Conservation (phyloP, 2,113 vertebrate species). For the Microcebus lehilahytsara region DNA sequence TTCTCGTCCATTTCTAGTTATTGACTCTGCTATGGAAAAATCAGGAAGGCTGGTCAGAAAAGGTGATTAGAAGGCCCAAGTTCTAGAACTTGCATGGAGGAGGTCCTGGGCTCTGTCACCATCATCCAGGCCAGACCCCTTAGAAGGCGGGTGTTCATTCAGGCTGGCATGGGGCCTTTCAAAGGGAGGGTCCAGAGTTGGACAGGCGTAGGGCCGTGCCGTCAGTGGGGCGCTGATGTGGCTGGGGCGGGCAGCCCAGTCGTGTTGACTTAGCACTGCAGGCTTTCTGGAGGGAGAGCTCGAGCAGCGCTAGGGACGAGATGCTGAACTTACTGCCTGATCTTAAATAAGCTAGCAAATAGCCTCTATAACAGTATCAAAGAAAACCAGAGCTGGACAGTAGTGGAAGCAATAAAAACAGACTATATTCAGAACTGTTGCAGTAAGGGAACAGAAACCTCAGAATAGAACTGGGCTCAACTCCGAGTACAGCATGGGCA, state of each 20-base stretch:
- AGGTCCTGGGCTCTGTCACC: neutral
- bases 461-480: neutral
- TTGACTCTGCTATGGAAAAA: neutral
- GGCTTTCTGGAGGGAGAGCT: neutral
- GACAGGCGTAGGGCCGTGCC: neutral
- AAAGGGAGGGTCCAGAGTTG: neutral
- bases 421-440: neutral
- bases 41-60: neutral
- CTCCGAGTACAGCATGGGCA: neutral
- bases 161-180: neutral
- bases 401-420: neutral
- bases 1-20: neutral
- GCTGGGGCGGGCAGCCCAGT: neutral
- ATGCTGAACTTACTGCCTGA: neutral
- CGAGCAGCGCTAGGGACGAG: neutral
- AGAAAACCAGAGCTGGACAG: neutral
- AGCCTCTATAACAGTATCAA: neutral
- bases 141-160: neutral
- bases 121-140: neutral
- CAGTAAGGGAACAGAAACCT: neutral
- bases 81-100: neutral
- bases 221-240: too few species aligned
- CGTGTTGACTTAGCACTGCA: rapidly evolving
- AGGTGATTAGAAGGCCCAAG: too few species aligned
- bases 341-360: neutral